These are phyloP conservation scores for Dicranocentrus wangi DNA, from an alignment of 2,888 invertebrate genomes.

Conservation along the genomic window DNA sequence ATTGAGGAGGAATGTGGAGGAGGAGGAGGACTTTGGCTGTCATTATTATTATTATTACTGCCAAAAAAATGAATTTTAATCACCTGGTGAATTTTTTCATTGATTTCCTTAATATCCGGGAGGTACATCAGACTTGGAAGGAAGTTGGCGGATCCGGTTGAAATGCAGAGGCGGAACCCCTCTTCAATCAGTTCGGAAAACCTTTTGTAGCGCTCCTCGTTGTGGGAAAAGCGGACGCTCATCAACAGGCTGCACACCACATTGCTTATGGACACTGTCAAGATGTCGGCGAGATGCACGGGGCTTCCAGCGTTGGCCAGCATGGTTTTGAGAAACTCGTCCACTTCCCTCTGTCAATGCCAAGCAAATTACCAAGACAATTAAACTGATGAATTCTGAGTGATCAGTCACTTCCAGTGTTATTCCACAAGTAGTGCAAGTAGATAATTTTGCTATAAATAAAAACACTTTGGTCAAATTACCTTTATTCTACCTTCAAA, in stretches of 20 bases:
- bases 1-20: not conserved
- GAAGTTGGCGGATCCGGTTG: constrained; percentile 87
- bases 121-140: constrained; percentile 84
- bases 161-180: constrained; percentile 90
- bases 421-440: too few species aligned
- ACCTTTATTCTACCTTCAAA: constrained; percentile 91
- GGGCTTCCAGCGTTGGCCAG: constrained; percentile 81
- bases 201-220: constrained; percentile 84
- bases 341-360: constrained; percentile 81
- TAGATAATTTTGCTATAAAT: too few species aligned
- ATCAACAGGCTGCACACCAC: constrained; percentile 93
- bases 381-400: not conserved
- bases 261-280: constrained; percentile 89
- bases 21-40: too few species aligned
- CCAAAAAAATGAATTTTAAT: not conserved
- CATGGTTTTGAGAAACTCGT: constrained; percentile 80
- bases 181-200: constrained; percentile 92
- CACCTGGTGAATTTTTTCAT: constrained; percentile 71
- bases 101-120: constrained; percentile 74
- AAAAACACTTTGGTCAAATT: too few species aligned
- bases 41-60: too few species aligned
- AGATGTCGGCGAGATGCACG: constrained; percentile 83
- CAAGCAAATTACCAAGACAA: not conserved
- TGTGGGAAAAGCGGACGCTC: constrained; percentile 88
- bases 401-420: not conserved